A percentile compares a stretch with the other conserved stretches of the same genome.
Conservation (phyloP, 1,140 invertebrate genomes). For the Ceratina japonica region DNA sequence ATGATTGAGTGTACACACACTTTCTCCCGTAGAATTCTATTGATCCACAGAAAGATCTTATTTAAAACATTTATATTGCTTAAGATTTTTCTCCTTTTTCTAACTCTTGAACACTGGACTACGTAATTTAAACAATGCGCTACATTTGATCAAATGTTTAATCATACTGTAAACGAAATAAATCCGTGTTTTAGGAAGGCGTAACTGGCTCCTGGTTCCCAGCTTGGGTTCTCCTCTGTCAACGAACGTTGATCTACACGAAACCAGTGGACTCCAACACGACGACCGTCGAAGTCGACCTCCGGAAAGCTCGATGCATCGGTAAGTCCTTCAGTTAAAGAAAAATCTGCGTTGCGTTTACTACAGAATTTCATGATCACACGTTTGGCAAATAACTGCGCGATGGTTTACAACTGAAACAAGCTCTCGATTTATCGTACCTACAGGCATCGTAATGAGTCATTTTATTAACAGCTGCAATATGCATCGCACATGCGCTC, state of each 20-base stretch:
- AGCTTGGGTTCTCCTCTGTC: slow-evolving; percentile 88
- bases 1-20: neutral
- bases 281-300: slow-evolving; percentile 82
- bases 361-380: neutral
- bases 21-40: neutral
- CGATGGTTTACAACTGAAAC: neutral
- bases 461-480: slow-evolving; percentile 1
- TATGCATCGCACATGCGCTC: too few relatives aligned
- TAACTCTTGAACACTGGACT: neutral
- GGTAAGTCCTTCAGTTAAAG: slow-evolving; percentile 78
- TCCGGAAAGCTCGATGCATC: slow-evolving; percentile 90
- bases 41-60: neutral
- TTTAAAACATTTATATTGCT: too few relatives aligned
- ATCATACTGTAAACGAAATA: too few relatives aligned
- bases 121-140: too few relatives aligned
- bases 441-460: neutral
- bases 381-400: too few relatives aligned
- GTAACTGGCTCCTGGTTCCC: slow-evolving; percentile 86
- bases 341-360: neutral
- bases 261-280: slow-evolving; percentile 77
- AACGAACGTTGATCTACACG: slow-evolving; percentile 85
- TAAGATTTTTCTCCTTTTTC: neutral
- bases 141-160: too few relatives aligned
- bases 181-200: slow-evolving; percentile 78
- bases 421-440: neutral